These are phyloP conservation scores for Aplocera efformata DNA, from an alignment of 2,888 invertebrate species.

Conservation along the genomic window DNA sequence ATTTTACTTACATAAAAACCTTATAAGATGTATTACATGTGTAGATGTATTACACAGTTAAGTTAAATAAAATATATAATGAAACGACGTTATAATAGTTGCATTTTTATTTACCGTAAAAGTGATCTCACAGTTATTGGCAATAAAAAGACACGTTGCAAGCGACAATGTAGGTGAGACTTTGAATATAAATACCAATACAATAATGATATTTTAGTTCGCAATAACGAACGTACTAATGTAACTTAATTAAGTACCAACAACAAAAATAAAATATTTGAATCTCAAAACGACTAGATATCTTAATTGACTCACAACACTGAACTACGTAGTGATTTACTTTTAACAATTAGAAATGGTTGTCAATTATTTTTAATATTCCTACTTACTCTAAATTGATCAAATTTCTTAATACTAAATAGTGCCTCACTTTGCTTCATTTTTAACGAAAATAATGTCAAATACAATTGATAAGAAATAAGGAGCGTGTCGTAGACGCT, in stretches of 20 bases:
- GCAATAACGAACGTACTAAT: conserved; percentile 30
- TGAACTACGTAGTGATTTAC: conserved; percentile 39
- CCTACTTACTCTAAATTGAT: conserved; percentile 28
- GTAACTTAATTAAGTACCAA: conserved; percentile 14
- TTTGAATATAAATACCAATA: conserved; percentile 11
- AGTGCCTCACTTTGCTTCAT: conserved; percentile 15
- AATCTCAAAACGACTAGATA: conserved; percentile 75
- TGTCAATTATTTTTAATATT: conserved; percentile 19
- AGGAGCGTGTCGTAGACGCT: too few relatives aligned
- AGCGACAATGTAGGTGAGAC: conserved; percentile 18
- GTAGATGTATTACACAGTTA: too few relatives aligned
- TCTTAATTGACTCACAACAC: conserved; percentile 70
- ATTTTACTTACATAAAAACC: too few relatives aligned
- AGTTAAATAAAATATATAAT: neutral
- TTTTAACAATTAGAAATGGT: conserved; percentile 7
- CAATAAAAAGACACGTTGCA: conserved; percentile 29
- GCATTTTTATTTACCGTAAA: conserved; percentile 7
- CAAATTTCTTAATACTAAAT: conserved; percentile 13
- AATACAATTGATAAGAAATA: too few relatives aligned
- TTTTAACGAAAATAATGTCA: conserved; percentile 9
- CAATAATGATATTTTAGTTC: conserved; percentile 28
- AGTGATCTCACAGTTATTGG: conserved; percentile 18
- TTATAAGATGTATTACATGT: too few relatives aligned
- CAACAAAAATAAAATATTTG: conserved; percentile 39
- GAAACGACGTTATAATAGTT: conserved; percentile 7